Evolutionary conservation across 2,888 invertebrate genomes (phyloP).

Genomic region (Schizaphis graminum): DNA sequence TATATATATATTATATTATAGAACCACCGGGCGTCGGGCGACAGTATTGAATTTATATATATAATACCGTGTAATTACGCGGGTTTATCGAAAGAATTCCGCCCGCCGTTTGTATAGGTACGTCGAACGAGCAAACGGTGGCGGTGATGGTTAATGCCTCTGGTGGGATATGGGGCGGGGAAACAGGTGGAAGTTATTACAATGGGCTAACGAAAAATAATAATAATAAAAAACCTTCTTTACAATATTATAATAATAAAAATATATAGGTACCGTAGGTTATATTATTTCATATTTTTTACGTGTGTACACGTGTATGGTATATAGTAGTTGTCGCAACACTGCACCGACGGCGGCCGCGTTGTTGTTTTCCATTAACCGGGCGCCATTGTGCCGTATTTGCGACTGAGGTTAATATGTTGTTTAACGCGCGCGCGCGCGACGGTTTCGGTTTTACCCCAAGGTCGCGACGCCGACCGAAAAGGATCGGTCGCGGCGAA

Average conservation of each 20-base stretch:
- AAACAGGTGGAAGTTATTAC: conserved; percentile 54
- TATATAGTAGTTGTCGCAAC: conserved; percentile 39
- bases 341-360: conserved; percentile 10
- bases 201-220: conserved; percentile 32
- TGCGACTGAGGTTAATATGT: conserved; percentile 23
- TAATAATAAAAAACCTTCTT: conserved; percentile 53
- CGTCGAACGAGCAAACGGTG: neutral
- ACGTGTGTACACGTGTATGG: neutral
- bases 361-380: conserved; percentile 31
- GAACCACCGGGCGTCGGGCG: neutral
- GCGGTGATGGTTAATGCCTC: neutral
- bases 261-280: neutral
- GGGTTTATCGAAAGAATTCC: conserved; percentile 2
- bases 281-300: conserved; percentile 8
- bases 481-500: neutral
- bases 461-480: conserved; percentile 2
- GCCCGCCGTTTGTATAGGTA: neutral
- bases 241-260: neutral
- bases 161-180: neutral
- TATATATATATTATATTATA: neutral
- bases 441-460: conserved; percentile 29
- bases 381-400: conserved; percentile 52
- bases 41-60: neutral
- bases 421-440: neutral
- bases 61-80: conserved; percentile 1